Conservation (phyloP, 2,797 vertebrate species). For the Malacoraja senta region DNA sequence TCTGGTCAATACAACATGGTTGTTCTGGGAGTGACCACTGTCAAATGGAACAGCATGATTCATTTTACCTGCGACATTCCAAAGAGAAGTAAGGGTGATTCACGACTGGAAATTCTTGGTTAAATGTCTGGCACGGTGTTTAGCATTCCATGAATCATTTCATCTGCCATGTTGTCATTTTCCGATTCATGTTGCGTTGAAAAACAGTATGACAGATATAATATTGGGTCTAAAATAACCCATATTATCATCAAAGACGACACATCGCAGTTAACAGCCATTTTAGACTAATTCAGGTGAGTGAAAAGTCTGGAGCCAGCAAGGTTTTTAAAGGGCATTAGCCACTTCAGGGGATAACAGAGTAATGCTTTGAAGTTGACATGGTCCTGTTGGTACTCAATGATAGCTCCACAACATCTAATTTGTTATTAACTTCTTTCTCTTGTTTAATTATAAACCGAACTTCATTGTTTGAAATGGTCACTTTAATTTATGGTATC, state of each 20-base stretch:
- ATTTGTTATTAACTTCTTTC: conserved; percentile 1
- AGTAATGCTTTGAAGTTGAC: background rate
- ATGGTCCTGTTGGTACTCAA: background rate
- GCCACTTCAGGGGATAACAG: background rate
- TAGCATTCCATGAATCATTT: too few species aligned
- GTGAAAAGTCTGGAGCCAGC: background rate
- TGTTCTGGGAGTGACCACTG: too few species aligned
- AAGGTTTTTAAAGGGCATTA: background rate
- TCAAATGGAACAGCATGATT: too few species aligned
- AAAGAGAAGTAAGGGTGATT: too few species aligned
- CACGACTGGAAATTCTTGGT: too few species aligned
- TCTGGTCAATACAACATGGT: too few species aligned
- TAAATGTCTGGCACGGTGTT: too few species aligned
- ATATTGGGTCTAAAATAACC: background rate
- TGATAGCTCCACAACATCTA: background rate
- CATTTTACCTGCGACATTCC: too few species aligned
- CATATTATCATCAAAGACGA: background rate
- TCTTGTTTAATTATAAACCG: conserved; percentile 10
- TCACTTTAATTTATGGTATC: conserved; percentile 20
- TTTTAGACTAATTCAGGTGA: background rate
- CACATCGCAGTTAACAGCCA: background rate
- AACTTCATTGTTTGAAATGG: conserved; percentile 24
- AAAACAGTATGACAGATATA: too few species aligned
- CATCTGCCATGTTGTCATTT: too few species aligned
- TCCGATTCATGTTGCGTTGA: too few species aligned